Evolutionary conservation across 2,113 vertebrate species (phyloP).

Genomic region (Pseudorectes ferrugineus): DNA sequence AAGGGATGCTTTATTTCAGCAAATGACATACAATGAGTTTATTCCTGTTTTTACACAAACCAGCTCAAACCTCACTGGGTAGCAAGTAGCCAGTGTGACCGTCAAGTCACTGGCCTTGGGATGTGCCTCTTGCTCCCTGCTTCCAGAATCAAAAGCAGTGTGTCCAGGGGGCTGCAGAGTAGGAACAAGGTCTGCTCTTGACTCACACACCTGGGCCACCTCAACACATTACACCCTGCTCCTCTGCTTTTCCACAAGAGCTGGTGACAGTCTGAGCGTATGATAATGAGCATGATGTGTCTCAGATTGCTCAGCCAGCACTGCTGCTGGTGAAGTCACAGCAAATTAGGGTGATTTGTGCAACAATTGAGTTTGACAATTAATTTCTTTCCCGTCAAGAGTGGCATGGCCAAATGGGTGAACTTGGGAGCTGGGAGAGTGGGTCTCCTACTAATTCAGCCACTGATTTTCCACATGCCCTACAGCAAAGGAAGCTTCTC

Average conservation of each 20-base stretch:
- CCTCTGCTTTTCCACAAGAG: background rate
- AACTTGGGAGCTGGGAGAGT: background rate
- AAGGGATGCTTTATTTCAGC: background rate
- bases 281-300: background rate
- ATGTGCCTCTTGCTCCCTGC: rapidly evolving
- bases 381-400: background rate
- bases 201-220: background rate
- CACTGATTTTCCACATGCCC: rapidly evolving
- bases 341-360: background rate
- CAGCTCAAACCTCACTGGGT: background rate
- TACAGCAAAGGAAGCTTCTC: background rate
- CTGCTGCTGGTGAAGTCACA: background rate
- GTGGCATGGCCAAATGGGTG: background rate
- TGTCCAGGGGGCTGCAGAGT: rapidly evolving
- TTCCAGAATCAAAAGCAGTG: background rate
- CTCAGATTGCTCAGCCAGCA: background rate
- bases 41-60: background rate
- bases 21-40: background rate
- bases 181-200: background rate
- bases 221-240: rapidly evolving
- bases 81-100: background rate
- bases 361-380: background rate
- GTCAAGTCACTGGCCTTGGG: background rate
- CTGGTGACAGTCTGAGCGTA: rapidly evolving
- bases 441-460: background rate